A percentile compares a stretch with the other conserved stretches of the same genome.
phyloP scores from a whole-genome alignment of 2,113 vertebrate species.

The Phylloscopus trochilus region DNA sequence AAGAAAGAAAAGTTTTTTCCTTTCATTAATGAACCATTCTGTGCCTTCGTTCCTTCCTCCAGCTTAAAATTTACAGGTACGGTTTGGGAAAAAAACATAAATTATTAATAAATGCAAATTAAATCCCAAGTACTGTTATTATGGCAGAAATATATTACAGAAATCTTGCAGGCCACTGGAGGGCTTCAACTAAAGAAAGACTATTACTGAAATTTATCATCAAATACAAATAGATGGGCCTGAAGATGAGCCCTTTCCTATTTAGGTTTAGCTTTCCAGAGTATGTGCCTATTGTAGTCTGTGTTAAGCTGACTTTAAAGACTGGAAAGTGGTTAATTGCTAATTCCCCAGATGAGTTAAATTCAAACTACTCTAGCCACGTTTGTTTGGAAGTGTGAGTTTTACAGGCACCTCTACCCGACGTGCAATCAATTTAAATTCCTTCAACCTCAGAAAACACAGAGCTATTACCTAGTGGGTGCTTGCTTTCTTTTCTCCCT shows the following conservation, averaged over 20 bases:
- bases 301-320: not conserved
- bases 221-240: not conserved
- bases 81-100: not conserved
- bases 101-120: constrained; percentile 55
- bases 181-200: not conserved
- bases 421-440: not conserved
- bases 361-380: not conserved
- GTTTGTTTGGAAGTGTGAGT: not conserved
- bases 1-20: not conserved
- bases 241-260: not conserved
- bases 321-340: not conserved
- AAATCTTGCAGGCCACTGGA: not conserved
- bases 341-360: constrained; percentile 17
- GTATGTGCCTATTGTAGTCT: not conserved
- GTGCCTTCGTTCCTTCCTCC: not conserved
- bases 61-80: not conserved
- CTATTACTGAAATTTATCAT: not conserved
- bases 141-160: constrained; percentile 5
- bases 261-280: not conserved
- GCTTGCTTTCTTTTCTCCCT: not conserved
- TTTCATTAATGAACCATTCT: not conserved
- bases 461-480: not conserved
- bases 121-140: not conserved
- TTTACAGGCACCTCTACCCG: not conserved
- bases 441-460: not conserved